phyloP scores from a whole-genome alignment of 2,797 vertebrate genomes.

The Pithecia hirsuta region DNA sequence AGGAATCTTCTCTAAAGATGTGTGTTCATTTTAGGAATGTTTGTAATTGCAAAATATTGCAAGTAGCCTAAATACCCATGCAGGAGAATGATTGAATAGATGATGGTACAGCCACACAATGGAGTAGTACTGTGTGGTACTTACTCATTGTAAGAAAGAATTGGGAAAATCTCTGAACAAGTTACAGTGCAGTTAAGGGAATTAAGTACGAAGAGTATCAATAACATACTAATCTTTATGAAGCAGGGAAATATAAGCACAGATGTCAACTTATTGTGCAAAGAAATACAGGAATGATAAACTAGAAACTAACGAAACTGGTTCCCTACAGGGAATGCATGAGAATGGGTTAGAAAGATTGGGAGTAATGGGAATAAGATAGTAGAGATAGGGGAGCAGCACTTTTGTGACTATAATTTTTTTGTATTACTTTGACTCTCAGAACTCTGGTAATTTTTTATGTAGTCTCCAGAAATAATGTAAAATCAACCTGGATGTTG shows the following conservation, averaged over 20 bases:
- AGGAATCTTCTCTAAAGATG: background rate
- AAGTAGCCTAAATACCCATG: background rate
- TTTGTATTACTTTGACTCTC: background rate
- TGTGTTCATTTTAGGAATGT: background rate
- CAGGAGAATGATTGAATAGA: background rate
- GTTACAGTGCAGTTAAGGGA: background rate
- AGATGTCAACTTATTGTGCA: background rate
- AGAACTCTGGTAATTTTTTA: background rate
- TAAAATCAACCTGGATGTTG: background rate
- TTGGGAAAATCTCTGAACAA: background rate
- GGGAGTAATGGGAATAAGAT: background rate
- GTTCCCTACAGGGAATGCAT: background rate
- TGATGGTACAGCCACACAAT: background rate
- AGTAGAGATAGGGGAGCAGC: background rate
- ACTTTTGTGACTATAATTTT: background rate
- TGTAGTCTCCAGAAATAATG: background rate
- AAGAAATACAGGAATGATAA: background rate
- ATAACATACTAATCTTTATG: background rate
- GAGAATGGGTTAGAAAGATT: background rate
- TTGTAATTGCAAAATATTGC: constrained; percentile 3
- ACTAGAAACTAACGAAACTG: background rate
- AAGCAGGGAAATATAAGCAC: background rate
- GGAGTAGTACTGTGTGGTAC: background rate
- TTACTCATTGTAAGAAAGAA: background rate
- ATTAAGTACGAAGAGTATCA: background rate